Conservation (phyloP, 2,113 vertebrate species). For the Indri indri region DNA sequence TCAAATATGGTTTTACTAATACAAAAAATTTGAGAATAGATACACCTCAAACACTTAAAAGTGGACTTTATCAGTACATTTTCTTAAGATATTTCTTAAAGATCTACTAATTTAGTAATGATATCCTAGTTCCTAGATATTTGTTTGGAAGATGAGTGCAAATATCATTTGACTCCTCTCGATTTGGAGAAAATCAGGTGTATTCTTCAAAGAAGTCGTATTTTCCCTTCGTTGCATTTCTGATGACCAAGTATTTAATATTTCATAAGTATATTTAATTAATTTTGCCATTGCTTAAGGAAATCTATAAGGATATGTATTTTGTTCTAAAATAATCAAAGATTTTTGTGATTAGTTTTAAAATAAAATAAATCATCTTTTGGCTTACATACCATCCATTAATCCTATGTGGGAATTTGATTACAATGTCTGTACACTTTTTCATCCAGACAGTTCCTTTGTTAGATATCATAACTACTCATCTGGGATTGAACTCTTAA, state of each 20-base stretch:
- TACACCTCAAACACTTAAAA: background rate
- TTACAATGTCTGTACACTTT: conserved; percentile 53
- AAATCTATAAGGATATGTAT: background rate
- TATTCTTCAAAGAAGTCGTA: background rate
- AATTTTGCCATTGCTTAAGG: conserved; percentile 50
- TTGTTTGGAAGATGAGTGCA: background rate
- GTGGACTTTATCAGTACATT: background rate
- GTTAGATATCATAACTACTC: conserved; percentile 24
- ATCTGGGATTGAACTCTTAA: background rate
- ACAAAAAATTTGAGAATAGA: background rate
- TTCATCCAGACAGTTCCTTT: conserved; percentile 63
- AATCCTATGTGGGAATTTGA: conserved; percentile 15
- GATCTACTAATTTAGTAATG: background rate
- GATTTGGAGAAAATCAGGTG: background rate
- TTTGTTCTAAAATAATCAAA: conserved; percentile 62
- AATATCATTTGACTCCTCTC: background rate
- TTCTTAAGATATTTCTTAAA: background rate
- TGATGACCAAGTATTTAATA: conserved; percentile 15
- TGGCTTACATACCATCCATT: background rate
- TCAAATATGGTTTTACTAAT: background rate
- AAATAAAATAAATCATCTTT: conserved; percentile 57
- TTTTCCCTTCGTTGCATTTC: background rate
- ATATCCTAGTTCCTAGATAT: background rate
- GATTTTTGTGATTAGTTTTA: conserved; percentile 55
- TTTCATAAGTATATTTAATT: conserved; percentile 42